Percentiles rank a stretch among this genome's conserved stretches.
phyloP scores from a whole-genome alignment of 2,888 invertebrate species.

The Leucania comma region DNA sequence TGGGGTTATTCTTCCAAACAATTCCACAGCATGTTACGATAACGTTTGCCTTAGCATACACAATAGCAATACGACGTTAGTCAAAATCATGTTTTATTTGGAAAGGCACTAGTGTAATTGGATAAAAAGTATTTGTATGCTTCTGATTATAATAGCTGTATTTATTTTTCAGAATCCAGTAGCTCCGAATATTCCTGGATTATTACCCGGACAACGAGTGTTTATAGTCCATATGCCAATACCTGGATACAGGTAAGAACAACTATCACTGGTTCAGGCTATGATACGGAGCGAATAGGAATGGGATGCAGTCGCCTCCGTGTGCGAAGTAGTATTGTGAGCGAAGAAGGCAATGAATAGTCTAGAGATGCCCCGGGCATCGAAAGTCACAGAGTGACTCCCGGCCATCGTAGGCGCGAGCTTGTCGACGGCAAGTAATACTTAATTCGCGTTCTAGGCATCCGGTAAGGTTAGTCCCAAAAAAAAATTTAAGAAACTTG shows the following conservation, averaged over 20 bases:
- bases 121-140: neutral
- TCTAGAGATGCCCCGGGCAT: too few species aligned
- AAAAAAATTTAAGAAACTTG: too few species aligned
- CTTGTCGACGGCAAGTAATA: too few species aligned
- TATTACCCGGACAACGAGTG: conserved; percentile 89
- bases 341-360: too few species aligned
- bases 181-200: conserved; percentile 81
- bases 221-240: conserved; percentile 91
- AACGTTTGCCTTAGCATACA: neutral
- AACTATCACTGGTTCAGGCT: too few species aligned
- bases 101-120: neutral
- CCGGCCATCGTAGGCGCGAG: too few species aligned
- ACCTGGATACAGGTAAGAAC: conserved; percentile 82
- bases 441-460: too few species aligned
- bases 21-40: neutral
- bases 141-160: neutral
- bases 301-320: neutral
- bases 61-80: conserved; percentile 10
- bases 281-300: too few species aligned
- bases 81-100: neutral
- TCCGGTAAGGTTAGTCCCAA: too few species aligned
- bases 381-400: too few species aligned
- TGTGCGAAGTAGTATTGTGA: neutral
- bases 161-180: conserved; percentile 70
- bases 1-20: too few species aligned